These are phyloP conservation scores for Colossoma macropomum DNA, from an alignment of 2,113 vertebrate genomes.

Conservation along the genomic window DNA sequence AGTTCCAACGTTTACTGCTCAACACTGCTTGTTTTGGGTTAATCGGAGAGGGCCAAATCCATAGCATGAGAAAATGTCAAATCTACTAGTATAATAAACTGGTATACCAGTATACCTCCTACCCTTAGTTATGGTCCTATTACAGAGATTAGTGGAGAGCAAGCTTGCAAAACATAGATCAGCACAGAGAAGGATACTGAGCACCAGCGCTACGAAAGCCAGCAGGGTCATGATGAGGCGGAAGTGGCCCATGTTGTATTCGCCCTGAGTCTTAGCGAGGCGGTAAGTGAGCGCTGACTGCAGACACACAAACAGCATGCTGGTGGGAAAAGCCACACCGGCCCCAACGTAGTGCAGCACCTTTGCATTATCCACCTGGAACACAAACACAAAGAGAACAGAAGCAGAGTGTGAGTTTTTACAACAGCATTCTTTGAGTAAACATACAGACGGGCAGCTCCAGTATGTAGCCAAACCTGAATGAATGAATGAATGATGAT, in stretches of 20 bases:
- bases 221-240: conserved; percentile 78
- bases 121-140: too few relatives aligned
- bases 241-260: conserved; percentile 81
- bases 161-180: too few relatives aligned
- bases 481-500: too few relatives aligned
- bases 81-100: too few relatives aligned
- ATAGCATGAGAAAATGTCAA: too few relatives aligned
- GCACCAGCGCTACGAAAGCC: conserved; percentile 82
- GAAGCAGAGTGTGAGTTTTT: background rate
- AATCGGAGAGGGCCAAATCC: too few relatives aligned
- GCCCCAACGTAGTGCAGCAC: conserved; percentile 88
- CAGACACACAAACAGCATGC: conserved; percentile 85
- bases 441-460: background rate
- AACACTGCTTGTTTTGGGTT: too few relatives aligned
- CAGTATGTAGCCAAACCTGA: background rate
- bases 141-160: too few relatives aligned
- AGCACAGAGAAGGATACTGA: conserved; percentile 85
- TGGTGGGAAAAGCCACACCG: conserved; percentile 86
- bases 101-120: too few relatives aligned
- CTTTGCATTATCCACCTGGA: conserved; percentile 87
- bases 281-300: conserved; percentile 87
- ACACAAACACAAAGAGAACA: conserved; percentile 4
- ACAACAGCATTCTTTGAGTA: background rate
- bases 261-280: conserved; percentile 82
- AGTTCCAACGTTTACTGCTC: too few relatives aligned